phyloP scores from a whole-genome alignment of 2,113 vertebrate genomes.

The Asarcornis scutulata region DNA sequence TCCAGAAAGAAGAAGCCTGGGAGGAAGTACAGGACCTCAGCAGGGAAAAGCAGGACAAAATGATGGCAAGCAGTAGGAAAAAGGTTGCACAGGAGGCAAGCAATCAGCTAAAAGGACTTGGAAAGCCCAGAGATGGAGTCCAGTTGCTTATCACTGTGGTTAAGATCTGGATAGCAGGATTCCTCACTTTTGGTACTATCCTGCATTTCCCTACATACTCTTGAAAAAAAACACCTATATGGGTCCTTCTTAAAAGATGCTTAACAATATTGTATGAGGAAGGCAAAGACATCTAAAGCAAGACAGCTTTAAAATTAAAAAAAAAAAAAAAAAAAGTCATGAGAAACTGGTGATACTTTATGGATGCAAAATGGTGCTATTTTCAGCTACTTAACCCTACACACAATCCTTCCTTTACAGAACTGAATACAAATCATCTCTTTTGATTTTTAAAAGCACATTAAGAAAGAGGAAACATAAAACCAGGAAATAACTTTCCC shows the following conservation, averaged over 20 bases:
- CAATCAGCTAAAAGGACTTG: background rate
- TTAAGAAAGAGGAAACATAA: background rate
- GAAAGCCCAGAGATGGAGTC: background rate
- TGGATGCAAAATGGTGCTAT: background rate
- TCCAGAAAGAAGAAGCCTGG: background rate
- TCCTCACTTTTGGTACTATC: background rate
- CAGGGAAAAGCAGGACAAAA: background rate
- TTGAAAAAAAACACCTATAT: background rate
- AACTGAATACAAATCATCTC: background rate
- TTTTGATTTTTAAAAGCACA: background rate
- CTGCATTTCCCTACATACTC: background rate
- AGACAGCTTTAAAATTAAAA: background rate
- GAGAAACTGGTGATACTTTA: background rate
- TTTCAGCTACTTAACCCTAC: background rate
- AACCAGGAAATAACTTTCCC: background rate
- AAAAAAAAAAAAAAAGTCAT: background rate
- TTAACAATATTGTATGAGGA: background rate
- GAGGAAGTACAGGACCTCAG: background rate
- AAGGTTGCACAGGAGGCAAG: background rate
- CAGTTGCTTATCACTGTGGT: background rate
- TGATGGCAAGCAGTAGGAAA: background rate
- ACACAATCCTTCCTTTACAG: background rate
- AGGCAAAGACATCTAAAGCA: background rate
- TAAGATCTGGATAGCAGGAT: rapidly evolving
- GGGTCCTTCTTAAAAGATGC: background rate